These are phyloP conservation scores for Lepidocyrtinus sp. DNA, from an alignment of 2,888 invertebrate species.

Conservation along the genomic window DNA sequence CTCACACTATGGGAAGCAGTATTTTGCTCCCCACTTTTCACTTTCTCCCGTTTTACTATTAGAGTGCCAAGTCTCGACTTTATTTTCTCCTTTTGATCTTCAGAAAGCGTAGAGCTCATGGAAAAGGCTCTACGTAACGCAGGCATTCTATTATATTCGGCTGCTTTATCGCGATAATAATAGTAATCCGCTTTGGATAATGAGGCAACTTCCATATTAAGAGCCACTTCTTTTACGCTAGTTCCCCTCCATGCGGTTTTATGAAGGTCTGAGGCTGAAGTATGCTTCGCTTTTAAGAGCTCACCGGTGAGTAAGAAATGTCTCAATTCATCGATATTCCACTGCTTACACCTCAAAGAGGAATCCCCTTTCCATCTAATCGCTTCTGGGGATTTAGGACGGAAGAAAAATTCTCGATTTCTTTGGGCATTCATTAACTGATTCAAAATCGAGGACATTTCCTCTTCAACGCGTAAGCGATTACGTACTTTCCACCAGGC, in stretches of 20 bases:
- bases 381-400: slow-evolving; percentile 82
- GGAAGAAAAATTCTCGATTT: slow-evolving; percentile 87
- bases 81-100: slow-evolving; percentile 68
- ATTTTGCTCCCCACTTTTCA: slow-evolving; percentile 8
- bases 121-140: slow-evolving; percentile 69
- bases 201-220: slow-evolving; percentile 77
- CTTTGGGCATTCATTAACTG: slow-evolving; percentile 85
- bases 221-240: slow-evolving; percentile 86
- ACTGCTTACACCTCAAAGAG: slow-evolving; percentile 85
- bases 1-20: slow-evolving; percentile 24
- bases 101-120: slow-evolving; percentile 68
- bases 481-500: slow-evolving; percentile 87
- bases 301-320: slow-evolving; percentile 58
- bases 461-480: slow-evolving; percentile 86
- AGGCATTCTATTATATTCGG: slow-evolving; percentile 60
- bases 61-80: slow-evolving; percentile 65
- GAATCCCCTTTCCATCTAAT: slow-evolving; percentile 86
- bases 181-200: slow-evolving; percentile 72
- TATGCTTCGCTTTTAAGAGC: slow-evolving; percentile 40
- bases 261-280: slow-evolving; percentile 76
- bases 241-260: slow-evolving; percentile 88
- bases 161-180: slow-evolving; percentile 55
- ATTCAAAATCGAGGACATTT: slow-evolving; percentile 82
- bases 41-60: slow-evolving; percentile 55
- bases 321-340: slow-evolving; percentile 89